Evolutionary conservation across 1,140 invertebrate genomes (phyloP), one percentile per base, ranked within the genome.

Genomic region (Lethrus apterus): DNA sequence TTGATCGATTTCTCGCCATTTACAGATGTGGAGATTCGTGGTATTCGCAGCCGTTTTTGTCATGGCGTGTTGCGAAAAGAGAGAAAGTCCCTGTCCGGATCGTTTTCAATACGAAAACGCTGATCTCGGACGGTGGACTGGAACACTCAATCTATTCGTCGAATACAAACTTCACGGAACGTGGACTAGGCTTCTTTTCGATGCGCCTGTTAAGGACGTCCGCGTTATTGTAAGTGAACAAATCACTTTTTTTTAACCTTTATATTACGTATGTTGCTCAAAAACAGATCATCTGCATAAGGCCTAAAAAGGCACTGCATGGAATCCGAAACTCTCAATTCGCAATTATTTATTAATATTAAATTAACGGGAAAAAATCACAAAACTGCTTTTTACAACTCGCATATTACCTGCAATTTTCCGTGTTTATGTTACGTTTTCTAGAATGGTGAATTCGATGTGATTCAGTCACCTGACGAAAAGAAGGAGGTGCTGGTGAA

Each of bases 401-500:
- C 30, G 3, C n/a, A 11, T 31, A 31, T 11, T 31, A 4, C 30
- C 3, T 31, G 30, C 10, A n/a, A 3, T 11, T 31, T 31, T 31
- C 30, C 14, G 30, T 14, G 4, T 31, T 14, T 31, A 5, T 31
- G 14, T 31, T 31, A 14, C 14, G 30, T 31, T 11, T 31, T 10
- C 10, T 31, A 14, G n/a, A 31, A 10, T 10, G 14, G 15, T 14
- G 3, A 34, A 14, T 34, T 10, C 15, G 5, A 34, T 5, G n/a
- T 11, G 3, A 14, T 34, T 3, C 2, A 14, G 5, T 15, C 7
- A 34, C 32, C n/a, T 4, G 3, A 3, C 2, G 21, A 33, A 30
- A 9, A 5, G 5, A 44, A 38, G 13, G 44, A 46, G n/a, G 44
- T 46, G 17, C 33, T 54, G 9, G n/a, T 54, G 15, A 43, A 46